Percentiles rank a stretch among this genome's conserved stretches.
These are phyloP conservation scores for Dufourea novaeangliae DNA, from an alignment of 1,140 invertebrate species.

Conservation along the genomic window DNA sequence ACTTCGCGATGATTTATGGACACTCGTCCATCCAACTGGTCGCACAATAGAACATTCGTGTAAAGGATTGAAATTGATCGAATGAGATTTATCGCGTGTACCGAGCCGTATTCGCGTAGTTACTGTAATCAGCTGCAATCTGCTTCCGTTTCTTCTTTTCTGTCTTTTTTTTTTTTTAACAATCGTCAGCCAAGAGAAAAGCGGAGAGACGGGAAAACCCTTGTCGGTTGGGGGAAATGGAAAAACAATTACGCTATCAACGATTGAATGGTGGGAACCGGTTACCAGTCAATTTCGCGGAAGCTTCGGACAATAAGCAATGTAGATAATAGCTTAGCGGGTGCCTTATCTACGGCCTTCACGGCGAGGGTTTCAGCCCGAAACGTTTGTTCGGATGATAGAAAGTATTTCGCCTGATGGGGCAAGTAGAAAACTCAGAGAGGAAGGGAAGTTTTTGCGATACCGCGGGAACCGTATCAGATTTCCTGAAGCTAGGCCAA, in stretches of 20 bases:
- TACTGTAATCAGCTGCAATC: constrained; percentile 38
- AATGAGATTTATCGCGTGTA: constrained; percentile 47
- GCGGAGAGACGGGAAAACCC: background rate
- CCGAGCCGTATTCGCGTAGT: constrained; percentile 21
- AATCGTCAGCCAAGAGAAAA: too few species aligned
- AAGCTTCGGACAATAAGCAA: constrained; percentile 54
- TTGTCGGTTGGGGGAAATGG: constrained; percentile 1
- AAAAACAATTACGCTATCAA: constrained; percentile 43
- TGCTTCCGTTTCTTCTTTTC: background rate
- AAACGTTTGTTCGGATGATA: constrained; percentile 56
- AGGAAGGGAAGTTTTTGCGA: constrained; percentile 60
- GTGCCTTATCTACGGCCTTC: constrained; percentile 27
- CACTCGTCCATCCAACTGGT: constrained; percentile 5
- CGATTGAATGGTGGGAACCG: constrained; percentile 21
- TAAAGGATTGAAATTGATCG: constrained; percentile 27
- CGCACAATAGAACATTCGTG: constrained; percentile 40
- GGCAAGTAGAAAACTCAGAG: constrained; percentile 39
- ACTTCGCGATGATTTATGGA: constrained; percentile 58
- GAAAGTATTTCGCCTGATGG: constrained; percentile 49
- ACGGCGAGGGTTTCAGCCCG: constrained; percentile 1
- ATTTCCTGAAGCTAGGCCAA: constrained; percentile 56
- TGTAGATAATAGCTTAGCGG: constrained; percentile 45
- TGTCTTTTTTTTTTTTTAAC: background rate
- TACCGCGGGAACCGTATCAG: constrained; percentile 62
- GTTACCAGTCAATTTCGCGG: constrained; percentile 43